These are phyloP conservation scores for Scolopax mira DNA, from an alignment of 2,113 vertebrate species.

Conservation along the genomic window DNA sequence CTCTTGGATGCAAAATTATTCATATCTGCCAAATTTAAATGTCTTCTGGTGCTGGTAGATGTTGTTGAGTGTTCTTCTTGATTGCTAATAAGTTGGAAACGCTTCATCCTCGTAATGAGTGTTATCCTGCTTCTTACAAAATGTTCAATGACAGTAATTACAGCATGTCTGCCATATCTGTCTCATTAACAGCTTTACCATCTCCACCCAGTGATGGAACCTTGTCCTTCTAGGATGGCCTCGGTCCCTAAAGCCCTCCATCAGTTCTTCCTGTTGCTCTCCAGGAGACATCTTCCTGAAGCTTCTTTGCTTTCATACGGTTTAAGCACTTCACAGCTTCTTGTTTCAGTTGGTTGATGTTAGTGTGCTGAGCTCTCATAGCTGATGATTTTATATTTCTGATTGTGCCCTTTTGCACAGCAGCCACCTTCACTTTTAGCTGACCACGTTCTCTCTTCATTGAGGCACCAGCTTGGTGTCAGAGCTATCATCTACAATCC, in stretches of 20 bases:
- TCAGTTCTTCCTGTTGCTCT: background rate
- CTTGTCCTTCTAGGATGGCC: background rate
- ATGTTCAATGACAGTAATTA: background rate
- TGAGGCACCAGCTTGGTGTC: background rate
- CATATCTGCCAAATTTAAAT: constrained; percentile 32
- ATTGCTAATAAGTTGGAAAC: constrained; percentile 36
- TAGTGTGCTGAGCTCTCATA: background rate
- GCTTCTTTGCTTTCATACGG: background rate
- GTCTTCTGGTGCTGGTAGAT: constrained; percentile 24
- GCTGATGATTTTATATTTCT: background rate
- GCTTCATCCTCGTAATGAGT: background rate
- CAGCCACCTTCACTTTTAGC: background rate
- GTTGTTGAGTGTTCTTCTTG: background rate
- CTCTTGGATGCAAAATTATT: constrained; percentile 33
- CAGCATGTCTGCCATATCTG: background rate
- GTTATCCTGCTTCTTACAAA: constrained; percentile 5
- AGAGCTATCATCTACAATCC: background rate
- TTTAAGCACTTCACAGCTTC: background rate
- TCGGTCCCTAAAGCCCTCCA: background rate
- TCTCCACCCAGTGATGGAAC: background rate
- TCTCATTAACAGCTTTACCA: background rate
- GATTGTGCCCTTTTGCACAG: background rate
- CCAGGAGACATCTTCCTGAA: background rate
- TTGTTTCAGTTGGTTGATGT: fast-evolving
- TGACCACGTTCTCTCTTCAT: background rate